Evolutionary conservation across 2,888 invertebrate species (phyloP).

Genomic region (Diarsia dahlii): DNA sequence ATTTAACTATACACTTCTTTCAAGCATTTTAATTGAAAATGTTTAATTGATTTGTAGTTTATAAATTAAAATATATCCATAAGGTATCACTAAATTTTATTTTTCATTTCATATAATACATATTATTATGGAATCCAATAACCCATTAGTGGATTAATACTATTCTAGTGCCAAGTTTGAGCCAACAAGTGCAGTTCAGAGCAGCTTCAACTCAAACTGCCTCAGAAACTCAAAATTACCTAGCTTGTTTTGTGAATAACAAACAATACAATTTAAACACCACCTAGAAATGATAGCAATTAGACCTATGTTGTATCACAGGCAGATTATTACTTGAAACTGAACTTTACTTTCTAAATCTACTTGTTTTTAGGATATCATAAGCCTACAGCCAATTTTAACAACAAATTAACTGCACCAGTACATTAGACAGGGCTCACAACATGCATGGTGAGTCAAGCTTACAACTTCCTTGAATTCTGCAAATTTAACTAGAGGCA

Average conservation of each 20-base stretch:
- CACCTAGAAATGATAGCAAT: slow-evolving; percentile 63
- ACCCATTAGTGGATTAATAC: slow-evolving; percentile 64
- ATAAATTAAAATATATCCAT: slow-evolving; percentile 61
- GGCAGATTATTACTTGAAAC: slow-evolving; percentile 65
- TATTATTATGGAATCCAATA: slow-evolving; percentile 67
- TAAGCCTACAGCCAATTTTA: slow-evolving; percentile 58
- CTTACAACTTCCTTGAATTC: slow-evolving; percentile 58
- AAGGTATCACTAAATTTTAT: slow-evolving; percentile 66
- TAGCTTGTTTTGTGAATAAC: slow-evolving; percentile 52
- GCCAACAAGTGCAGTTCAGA: slow-evolving; percentile 45
- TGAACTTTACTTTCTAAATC: slow-evolving; percentile 54
- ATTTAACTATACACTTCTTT: slow-evolving; percentile 20
- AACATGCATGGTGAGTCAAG: slow-evolving; percentile 48
- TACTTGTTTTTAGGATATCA: slow-evolving; percentile 38
- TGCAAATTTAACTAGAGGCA: slow-evolving; percentile 63
- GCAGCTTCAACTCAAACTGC: slow-evolving; percentile 42
- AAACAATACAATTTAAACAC: slow-evolving; percentile 66
- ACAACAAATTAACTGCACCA: slow-evolving; percentile 49
- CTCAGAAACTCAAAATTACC: slow-evolving; percentile 45
- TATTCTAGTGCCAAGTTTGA: slow-evolving; percentile 64
- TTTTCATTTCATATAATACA: slow-evolving; percentile 66
- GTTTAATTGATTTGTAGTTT: slow-evolving; percentile 28
- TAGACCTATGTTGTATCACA: slow-evolving; percentile 69
- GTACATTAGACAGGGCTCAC: slow-evolving; percentile 34
- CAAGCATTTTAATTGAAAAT: slow-evolving; percentile 21